These are phyloP conservation scores for Eupithecia insigniata DNA, from an alignment of 2,888 invertebrate genomes.

Conservation along the genomic window DNA sequence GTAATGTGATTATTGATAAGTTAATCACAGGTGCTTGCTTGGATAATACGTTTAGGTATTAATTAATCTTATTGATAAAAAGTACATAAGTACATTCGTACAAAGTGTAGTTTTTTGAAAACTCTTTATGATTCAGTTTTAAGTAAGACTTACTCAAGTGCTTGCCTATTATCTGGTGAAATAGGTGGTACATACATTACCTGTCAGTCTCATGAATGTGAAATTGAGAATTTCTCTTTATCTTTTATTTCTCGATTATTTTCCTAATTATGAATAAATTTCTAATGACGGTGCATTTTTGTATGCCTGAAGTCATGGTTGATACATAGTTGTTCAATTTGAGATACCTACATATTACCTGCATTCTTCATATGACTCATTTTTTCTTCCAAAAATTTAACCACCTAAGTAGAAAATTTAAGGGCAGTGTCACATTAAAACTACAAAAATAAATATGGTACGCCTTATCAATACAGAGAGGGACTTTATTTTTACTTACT, in stretches of 20 bases:
- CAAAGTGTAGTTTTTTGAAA: background rate
- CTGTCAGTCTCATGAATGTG: background rate
- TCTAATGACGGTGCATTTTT: too few relatives aligned
- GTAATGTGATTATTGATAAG: slow-evolving; percentile 14
- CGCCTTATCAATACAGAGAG: too few relatives aligned
- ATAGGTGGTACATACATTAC: background rate
- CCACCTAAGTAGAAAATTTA: too few relatives aligned
- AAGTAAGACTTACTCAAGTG: background rate
- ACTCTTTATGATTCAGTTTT: background rate
- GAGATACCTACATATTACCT: too few relatives aligned
- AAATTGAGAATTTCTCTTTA: background rate
- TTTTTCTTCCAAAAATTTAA: too few relatives aligned
- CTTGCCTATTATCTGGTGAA: background rate
- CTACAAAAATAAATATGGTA: too few relatives aligned
- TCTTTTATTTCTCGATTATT: background rate
- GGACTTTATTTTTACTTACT: too few relatives aligned
- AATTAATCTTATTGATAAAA: background rate
- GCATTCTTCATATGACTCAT: too few relatives aligned
- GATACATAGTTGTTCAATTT: too few relatives aligned
- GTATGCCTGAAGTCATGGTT: too few relatives aligned
- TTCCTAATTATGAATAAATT: background rate
- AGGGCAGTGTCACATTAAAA: too few relatives aligned
- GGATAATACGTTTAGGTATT: slow-evolving; percentile 33
- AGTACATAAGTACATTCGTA: too few relatives aligned
- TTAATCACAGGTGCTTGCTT: slow-evolving; percentile 46